A percentile compares a stretch with the other conserved stretches of the same genome.
phyloP scores from a whole-genome alignment of 1,140 invertebrate species.

The Oryctes rhinoceros region DNA sequence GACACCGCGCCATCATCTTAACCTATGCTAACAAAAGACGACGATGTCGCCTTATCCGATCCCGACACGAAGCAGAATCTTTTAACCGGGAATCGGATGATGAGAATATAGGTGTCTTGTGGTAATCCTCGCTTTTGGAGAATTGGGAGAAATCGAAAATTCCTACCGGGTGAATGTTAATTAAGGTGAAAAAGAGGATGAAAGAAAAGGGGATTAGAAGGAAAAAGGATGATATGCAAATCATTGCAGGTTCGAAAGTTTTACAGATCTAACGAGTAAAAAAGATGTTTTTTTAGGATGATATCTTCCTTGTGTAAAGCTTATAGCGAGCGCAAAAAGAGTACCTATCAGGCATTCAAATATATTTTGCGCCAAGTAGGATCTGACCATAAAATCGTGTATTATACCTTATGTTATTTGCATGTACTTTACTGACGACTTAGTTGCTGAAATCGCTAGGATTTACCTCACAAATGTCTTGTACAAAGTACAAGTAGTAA shows the following conservation, averaged over 20 bases:
- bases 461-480: too few relatives aligned
- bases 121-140: not conserved
- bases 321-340: too few relatives aligned
- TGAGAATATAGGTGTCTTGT: not conserved
- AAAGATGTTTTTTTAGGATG: too few relatives aligned
- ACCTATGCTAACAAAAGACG: slow-evolving; percentile 14
- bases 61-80: not conserved
- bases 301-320: too few relatives aligned
- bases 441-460: too few relatives aligned
- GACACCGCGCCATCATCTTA: not conserved
- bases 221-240: not conserved
- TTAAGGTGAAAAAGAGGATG: not conserved
- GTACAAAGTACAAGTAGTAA: too few relatives aligned
- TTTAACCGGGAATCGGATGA: not conserved
- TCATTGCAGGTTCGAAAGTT: not conserved
- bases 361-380: too few relatives aligned
- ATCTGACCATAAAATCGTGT: too few relatives aligned
- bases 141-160: not conserved
- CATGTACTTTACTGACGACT: too few relatives aligned
- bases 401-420: too few relatives aligned
- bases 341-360: too few relatives aligned
- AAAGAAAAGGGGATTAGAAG: not conserved
- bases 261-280: not conserved
- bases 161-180: not conserved
- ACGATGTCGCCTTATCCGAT: slow-evolving; percentile 13